Percentiles rank a stretch among this genome's conserved stretches.
Conservation (phyloP, 2,888 invertebrate species). For the Melitaea athalia region DNA sequence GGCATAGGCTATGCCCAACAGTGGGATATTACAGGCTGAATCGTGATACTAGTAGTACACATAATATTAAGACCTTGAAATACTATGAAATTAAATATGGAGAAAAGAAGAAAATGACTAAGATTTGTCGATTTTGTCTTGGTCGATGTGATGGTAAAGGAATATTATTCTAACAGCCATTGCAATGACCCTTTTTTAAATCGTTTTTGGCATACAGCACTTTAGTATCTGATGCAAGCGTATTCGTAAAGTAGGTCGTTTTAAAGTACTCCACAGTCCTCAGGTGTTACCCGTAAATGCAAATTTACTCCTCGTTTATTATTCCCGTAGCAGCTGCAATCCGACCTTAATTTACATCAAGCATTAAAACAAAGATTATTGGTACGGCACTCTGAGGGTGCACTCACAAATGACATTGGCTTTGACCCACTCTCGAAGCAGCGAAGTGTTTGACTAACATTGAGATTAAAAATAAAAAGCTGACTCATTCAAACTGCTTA, state of each 20-base stretch:
- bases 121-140: too few relatives aligned
- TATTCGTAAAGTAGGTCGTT: background rate
- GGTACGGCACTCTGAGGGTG: conserved; percentile 19
- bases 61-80: too few relatives aligned
- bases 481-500: conserved; percentile 30
- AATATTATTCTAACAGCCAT: too few relatives aligned
- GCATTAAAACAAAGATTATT: conserved; percentile 25
- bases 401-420: conserved; percentile 34
- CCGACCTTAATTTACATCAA: conserved; percentile 24
- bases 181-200: background rate
- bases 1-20: too few relatives aligned
- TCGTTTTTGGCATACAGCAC: background rate
- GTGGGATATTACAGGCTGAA: too few relatives aligned
- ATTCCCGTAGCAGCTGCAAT: conserved; percentile 6
- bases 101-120: background rate
- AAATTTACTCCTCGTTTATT: conserved; percentile 10
- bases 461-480: conserved; percentile 33
- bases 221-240: background rate
- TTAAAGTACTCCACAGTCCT: background rate
- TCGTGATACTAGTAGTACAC: too few relatives aligned
- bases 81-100: background rate
- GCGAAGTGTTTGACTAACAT: conserved; percentile 32
- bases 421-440: conserved; percentile 30
- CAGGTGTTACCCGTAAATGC: conserved; percentile 3
- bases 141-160: too few relatives aligned